Percentiles rank a stretch among this genome's conserved stretches.
phyloP scores from a whole-genome alignment of 2,888 invertebrate genomes.

The Dexiosoma caninum region DNA sequence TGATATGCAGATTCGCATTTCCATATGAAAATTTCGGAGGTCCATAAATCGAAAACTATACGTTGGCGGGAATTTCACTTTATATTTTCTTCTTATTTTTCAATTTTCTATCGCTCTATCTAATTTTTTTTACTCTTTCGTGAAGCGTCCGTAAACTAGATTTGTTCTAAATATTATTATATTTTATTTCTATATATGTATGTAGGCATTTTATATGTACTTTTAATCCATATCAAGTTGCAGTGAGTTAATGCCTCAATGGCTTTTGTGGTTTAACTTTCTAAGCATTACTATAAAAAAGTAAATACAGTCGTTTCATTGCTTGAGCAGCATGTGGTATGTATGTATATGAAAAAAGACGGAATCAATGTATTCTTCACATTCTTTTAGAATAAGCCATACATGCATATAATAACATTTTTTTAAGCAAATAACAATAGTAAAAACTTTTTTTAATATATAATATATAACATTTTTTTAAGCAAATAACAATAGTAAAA shows the following conservation, averaged over 20 bases:
- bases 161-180: too few relatives aligned
- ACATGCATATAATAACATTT: too few relatives aligned
- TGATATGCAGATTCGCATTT: too few relatives aligned
- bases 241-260: constrained; percentile 49
- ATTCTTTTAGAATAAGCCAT: neutral
- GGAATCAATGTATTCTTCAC: too few relatives aligned
- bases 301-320: constrained; percentile 10
- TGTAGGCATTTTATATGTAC: constrained; percentile 14
- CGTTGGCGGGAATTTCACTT: too few relatives aligned
- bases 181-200: neutral
- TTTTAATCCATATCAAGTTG: constrained; percentile 40
- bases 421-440: too few relatives aligned
- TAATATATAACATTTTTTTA: too few relatives aligned
- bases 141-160: too few relatives aligned
- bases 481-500: too few relatives aligned
- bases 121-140: constrained; percentile 38
- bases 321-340: neutral
- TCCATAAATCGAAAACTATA: too few relatives aligned
- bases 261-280: constrained; percentile 50
- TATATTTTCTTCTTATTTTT: constrained; percentile 30
- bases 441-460: too few relatives aligned
- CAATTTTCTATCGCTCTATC: neutral
- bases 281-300: neutral
- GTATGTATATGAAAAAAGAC: neutral
- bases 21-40: too few relatives aligned